These are phyloP conservation scores for Takifugu rubripes DNA, from an alignment of 2,797 vertebrate genomes.

Conservation along the genomic window DNA sequence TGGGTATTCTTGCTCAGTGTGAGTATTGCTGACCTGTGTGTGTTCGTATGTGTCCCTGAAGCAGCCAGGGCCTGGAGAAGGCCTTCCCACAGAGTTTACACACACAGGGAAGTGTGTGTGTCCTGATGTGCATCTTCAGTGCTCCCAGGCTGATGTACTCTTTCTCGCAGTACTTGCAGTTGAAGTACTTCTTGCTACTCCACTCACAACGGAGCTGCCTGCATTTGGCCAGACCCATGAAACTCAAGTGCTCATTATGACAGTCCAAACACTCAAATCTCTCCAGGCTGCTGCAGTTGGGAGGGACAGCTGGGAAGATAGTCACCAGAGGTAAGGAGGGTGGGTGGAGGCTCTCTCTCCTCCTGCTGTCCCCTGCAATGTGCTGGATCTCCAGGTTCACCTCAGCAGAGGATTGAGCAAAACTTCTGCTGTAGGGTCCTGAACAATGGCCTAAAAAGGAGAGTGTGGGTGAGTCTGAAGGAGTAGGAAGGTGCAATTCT, in stretches of 20 bases:
- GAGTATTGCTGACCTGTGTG: slow-evolving; percentile 76
- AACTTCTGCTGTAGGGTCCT: neutral
- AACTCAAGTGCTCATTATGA: slow-evolving; percentile 61
- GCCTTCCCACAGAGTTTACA: slow-evolving; percentile 84
- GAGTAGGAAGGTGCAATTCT: slow-evolving; percentile 2
- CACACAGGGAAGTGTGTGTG: slow-evolving; percentile 83
- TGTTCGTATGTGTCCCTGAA: slow-evolving; percentile 85
- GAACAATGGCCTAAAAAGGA: neutral
- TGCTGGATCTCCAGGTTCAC: slow-evolving; percentile 8
- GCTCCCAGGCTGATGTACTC: slow-evolving; percentile 80
- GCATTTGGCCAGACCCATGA: slow-evolving; percentile 60
- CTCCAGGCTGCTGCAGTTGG: slow-evolving; percentile 21
- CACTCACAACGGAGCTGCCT: slow-evolving; percentile 67
- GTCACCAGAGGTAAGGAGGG: slow-evolving; percentile 31
- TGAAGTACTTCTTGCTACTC: slow-evolving; percentile 70
- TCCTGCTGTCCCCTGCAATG: slow-evolving; percentile 9
- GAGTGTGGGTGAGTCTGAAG: slow-evolving; percentile 3
- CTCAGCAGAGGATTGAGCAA: slow-evolving; percentile 2
- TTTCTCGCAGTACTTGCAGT: slow-evolving; percentile 81
- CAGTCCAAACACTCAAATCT: slow-evolving; percentile 65
- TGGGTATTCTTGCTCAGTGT: neutral
- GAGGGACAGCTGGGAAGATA: slow-evolving; percentile 21
- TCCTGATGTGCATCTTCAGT: slow-evolving; percentile 86
- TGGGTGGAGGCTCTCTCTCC: slow-evolving; percentile 1
- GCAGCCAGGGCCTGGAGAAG: slow-evolving; percentile 86